These are phyloP conservation scores for Hypanus sabinus DNA, from an alignment of 2,113 vertebrate species.

Conservation along the genomic window DNA sequence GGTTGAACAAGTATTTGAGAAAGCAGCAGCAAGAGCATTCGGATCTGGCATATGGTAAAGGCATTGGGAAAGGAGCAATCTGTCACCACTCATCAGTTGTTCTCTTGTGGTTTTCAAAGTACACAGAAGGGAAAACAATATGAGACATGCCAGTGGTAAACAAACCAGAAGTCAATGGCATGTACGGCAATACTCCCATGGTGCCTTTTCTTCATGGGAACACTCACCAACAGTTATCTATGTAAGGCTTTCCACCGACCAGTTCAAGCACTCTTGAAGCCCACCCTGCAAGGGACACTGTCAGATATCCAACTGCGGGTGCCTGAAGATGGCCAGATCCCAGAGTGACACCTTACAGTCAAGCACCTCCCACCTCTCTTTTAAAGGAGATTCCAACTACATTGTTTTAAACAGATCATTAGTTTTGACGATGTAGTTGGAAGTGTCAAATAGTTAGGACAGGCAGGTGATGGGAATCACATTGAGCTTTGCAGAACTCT, in stretches of 20 bases:
- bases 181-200: not conserved
- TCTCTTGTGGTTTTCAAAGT: not conserved
- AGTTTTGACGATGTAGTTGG: not conserved
- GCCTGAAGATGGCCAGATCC: not conserved
- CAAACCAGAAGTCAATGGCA: constrained; percentile 8
- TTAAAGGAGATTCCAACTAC: not conserved
- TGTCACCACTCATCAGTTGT: not conserved
- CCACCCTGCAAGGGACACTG: not conserved
- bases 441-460: not conserved
- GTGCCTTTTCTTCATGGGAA: constrained; percentile 13
- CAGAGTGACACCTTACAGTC: not conserved
- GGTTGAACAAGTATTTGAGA: not conserved
- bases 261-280: not conserved
- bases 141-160: not conserved
- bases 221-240: not conserved
- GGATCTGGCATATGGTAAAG: constrained; percentile 7
- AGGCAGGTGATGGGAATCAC: too few relatives aligned
- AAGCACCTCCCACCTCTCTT: not conserved
- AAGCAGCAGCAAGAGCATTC: not conserved
- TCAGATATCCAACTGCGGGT: not conserved
- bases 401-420: not conserved
- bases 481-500: too few relatives aligned
- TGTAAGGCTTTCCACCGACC: not conserved
- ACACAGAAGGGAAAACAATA: constrained; percentile 1
- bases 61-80: not conserved